phyloP scores from a whole-genome alignment of 2,113 vertebrate species.

The Sterna hirundo region DNA sequence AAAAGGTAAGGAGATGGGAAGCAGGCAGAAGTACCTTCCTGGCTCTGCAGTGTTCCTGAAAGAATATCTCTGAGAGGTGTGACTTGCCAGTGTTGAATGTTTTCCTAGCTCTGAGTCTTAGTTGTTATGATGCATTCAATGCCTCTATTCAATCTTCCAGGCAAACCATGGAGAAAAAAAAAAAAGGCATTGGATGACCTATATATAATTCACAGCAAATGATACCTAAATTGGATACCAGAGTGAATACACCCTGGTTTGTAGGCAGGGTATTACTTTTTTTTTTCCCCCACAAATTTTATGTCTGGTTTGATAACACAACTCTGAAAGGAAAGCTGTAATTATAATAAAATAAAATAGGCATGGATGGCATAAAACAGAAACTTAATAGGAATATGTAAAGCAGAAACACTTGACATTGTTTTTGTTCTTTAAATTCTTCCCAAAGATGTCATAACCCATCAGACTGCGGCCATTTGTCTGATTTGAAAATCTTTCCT shows the following conservation, averaged over 20 bases:
- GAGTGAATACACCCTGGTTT: not conserved
- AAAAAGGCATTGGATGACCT: not conserved
- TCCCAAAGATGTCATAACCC: slow-evolving; percentile 57
- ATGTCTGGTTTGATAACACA: not conserved
- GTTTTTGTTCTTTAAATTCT: slow-evolving; percentile 31
- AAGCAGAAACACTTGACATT: slow-evolving; percentile 16
- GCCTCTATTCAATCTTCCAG: not conserved
- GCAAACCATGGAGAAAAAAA: not conserved
- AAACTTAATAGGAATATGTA: not conserved
- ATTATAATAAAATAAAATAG: not conserved
- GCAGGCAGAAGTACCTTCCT: not conserved
- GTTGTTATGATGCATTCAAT: not conserved
- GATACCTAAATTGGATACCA: not conserved
- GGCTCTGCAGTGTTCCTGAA: not conserved
- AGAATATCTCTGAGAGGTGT: not conserved
- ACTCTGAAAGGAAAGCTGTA: not conserved
- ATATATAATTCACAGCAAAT: not conserved
- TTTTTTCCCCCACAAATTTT: not conserved
- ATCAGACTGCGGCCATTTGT: slow-evolving; percentile 58
- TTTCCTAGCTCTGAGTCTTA: not conserved
- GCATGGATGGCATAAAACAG: not conserved
- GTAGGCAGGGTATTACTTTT: not conserved
- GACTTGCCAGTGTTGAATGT: not conserved
- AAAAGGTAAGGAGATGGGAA: not conserved
- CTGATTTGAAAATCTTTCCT: slow-evolving; percentile 72